Percentiles rank a stretch among this genome's conserved stretches.
These are phyloP conservation scores for Tokudaia tokunoshimensis DNA, from an alignment of 2,797 vertebrate genomes.

Conservation along the genomic window DNA sequence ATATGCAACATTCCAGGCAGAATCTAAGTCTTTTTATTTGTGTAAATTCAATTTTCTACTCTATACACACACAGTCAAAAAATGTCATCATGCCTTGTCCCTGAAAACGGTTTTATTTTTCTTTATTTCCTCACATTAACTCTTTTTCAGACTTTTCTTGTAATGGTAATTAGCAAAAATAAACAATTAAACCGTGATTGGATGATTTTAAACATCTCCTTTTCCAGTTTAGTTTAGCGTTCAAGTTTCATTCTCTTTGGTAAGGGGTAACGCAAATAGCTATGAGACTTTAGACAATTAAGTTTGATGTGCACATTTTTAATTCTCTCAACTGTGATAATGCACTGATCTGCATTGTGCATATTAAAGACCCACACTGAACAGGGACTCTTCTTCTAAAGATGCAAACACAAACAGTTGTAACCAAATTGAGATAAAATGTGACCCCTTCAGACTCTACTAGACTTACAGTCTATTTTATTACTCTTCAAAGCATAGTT, in stretches of 20 bases:
- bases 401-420: constrained; percentile 36
- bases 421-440: background rate
- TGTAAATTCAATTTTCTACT: background rate
- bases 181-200: constrained; percentile 17
- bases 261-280: background rate
- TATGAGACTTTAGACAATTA: constrained; percentile 47
- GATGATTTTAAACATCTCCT: constrained; percentile 24
- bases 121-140: background rate
- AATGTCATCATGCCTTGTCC: background rate
- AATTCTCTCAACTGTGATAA: constrained; percentile 57
- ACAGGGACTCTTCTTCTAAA: background rate
- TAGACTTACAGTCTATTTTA: background rate
- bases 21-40: background rate
- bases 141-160: constrained; percentile 44
- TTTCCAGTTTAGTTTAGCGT: constrained; percentile 14
- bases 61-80: background rate
- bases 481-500: background rate
- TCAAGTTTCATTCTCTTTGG: constrained; percentile 54
- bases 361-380: constrained; percentile 16
- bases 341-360: constrained; percentile 9
- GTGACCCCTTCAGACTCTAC: background rate
- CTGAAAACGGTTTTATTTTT: constrained; percentile 11
- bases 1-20: background rate
- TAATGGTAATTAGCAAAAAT: constrained; percentile 55
- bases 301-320: constrained; percentile 64